These are phyloP conservation scores for Yponomeuta sedellus DNA, from an alignment of 2,888 invertebrate species.

Conservation along the genomic window DNA sequence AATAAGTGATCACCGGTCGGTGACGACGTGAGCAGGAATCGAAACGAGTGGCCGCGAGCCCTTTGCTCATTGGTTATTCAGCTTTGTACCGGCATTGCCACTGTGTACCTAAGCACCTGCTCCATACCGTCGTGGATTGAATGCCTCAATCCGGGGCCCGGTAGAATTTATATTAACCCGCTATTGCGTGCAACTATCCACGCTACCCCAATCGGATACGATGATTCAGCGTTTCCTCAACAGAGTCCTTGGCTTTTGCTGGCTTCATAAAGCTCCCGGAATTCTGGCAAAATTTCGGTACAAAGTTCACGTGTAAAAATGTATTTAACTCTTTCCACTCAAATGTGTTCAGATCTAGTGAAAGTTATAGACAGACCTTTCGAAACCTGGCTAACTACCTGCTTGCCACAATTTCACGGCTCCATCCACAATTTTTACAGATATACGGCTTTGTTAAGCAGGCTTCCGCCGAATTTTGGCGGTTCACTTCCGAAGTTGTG, in stretches of 20 bases:
- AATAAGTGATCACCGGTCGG: slow-evolving; percentile 71
- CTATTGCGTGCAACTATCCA: neutral
- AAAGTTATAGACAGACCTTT: too few relatives aligned
- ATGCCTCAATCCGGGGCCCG: neutral
- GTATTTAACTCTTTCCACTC: too few relatives aligned
- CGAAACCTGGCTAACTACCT: too few relatives aligned
- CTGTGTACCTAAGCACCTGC: slow-evolving; percentile 2
- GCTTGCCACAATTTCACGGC: neutral
- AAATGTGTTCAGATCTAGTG: too few relatives aligned
- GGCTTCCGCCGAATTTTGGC: neutral
- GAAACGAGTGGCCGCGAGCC: slow-evolving; percentile 42
- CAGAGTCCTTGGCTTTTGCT: neutral
- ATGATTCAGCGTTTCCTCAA: neutral
- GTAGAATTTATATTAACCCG: neutral
- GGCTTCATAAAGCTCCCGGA: neutral
- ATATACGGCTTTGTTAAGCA: neutral
- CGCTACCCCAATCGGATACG: neutral
- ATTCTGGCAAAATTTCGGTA: neutral
- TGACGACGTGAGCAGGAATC: slow-evolving; percentile 54
- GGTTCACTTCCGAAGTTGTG: neutral
- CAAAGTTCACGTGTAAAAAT: too few relatives aligned
- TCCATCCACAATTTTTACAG: neutral
- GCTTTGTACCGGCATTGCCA: slow-evolving; percentile 11
- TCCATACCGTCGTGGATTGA: neutral
- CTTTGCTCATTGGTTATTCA: slow-evolving; percentile 34